Percentiles rank a stretch among this genome's conserved stretches.
These are phyloP conservation scores for Astatotilapia flaviijosephi DNA, from an alignment of 2,113 vertebrate genomes.

Conservation along the genomic window DNA sequence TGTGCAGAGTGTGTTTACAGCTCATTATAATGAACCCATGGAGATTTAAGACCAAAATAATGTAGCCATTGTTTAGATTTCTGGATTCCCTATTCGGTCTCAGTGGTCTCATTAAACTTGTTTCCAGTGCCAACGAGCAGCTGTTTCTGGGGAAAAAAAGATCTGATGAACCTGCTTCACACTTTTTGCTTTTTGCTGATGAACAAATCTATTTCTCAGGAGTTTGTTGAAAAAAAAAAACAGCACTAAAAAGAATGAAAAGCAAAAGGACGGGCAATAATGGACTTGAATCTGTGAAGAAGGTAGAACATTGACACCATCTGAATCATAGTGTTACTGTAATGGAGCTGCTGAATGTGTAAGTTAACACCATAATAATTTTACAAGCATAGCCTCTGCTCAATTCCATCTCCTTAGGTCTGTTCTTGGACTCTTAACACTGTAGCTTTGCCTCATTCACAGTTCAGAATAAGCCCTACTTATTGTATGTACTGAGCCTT, in stretches of 20 bases:
- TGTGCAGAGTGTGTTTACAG: background rate
- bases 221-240: background rate
- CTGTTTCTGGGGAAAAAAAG: background rate
- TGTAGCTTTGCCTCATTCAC: background rate
- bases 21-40: background rate
- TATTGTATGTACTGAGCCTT: background rate
- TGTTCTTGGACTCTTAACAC: background rate
- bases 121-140: background rate
- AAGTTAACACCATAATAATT: background rate
- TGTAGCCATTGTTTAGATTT: background rate
- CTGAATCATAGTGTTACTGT: background rate
- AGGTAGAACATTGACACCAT: background rate
- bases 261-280: background rate
- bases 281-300: background rate
- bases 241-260: background rate
- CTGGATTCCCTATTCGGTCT: background rate
- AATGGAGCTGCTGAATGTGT: background rate
- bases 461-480: background rate
- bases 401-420: background rate
- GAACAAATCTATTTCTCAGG: background rate
- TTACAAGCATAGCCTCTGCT: background rate
- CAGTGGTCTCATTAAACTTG: background rate
- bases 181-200: background rate
- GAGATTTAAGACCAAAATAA: background rate
- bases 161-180: background rate